A percentile compares a stretch with the other conserved stretches of the same genome.
These are phyloP conservation scores for Lithobates pipiens DNA, from an alignment of 2,797 vertebrate species.

Conservation along the genomic window DNA sequence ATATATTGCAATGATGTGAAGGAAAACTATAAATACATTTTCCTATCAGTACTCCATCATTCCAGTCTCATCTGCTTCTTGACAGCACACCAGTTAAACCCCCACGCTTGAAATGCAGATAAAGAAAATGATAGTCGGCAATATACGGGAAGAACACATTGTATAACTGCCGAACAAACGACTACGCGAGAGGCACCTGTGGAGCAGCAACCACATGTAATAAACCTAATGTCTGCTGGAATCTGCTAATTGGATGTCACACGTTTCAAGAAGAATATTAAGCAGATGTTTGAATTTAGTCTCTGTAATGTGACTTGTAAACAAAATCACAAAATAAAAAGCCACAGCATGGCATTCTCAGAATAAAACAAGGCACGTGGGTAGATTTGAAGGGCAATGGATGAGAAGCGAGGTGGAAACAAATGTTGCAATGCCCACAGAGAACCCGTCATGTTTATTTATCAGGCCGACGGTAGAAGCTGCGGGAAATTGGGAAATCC, in stretches of 20 bases:
- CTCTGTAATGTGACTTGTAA: slow-evolving; percentile 61
- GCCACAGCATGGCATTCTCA: slow-evolving; percentile 51
- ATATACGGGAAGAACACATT: slow-evolving; percentile 53
- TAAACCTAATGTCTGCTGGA: slow-evolving; percentile 56
- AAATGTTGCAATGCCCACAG: neutral
- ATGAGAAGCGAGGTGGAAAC: neutral
- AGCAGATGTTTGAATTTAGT: slow-evolving; percentile 64
- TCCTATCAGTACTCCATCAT: slow-evolving; percentile 19
- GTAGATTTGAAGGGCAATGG: slow-evolving; percentile 27
- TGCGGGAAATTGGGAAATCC: too few relatives aligned
- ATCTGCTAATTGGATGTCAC: slow-evolving; percentile 56
- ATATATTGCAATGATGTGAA: slow-evolving; percentile 24
- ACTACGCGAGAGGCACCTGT: slow-evolving; percentile 32
- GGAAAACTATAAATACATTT: slow-evolving; percentile 4
- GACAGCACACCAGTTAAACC: slow-evolving; percentile 51
- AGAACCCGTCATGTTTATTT: neutral
- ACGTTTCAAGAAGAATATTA: slow-evolving; percentile 60
- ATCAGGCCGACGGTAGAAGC: neutral
- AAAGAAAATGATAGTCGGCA: slow-evolving; percentile 47
- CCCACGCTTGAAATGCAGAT: slow-evolving; percentile 52
- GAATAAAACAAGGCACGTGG: slow-evolving; percentile 44
- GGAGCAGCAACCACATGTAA: slow-evolving; percentile 49
- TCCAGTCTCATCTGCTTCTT: slow-evolving; percentile 45
- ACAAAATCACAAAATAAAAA: slow-evolving; percentile 62
- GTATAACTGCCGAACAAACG: slow-evolving; percentile 46